Base-by-base conservation (phyloP, 2,888 invertebrate species). In the Plagiodera versicolora region DNA sequence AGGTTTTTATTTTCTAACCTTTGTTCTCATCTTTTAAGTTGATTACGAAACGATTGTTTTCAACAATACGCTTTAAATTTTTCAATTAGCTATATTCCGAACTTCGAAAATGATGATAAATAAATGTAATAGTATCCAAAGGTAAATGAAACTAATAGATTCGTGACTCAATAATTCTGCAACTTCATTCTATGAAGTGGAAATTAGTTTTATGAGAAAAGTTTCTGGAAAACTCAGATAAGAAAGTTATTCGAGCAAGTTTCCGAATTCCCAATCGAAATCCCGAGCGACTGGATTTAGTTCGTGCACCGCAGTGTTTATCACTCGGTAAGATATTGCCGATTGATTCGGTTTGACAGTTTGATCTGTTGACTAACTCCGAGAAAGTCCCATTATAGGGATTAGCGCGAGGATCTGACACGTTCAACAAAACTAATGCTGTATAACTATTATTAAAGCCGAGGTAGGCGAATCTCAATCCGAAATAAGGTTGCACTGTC, bases 201-300 rank as follows among this genome's bases (percentile, higher is more conserved):
- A 39, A 39, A 39, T 39, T 39, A 39, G 39, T 39, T 39, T 39
- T 39, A 39, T 39, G 39, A 39, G 39, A 39, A 39, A 39, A 39
- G 39, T 39, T 39, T n/a, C 39, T 39, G 39, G 39, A 39, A 39
- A 39, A 39, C 39, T 39, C 39, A 39, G 39, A 39, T 39, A 39
- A 39, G 39, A 39, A 39, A 39, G 39, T 39, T 39, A 39, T 39
- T 39, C 39, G 39, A 39, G 39, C 39, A 14, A 39, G 39, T 39
- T n/a, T n/a, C n/a, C n/a, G n/a, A n/a, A n/a, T n/a, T n/a, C 39
- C 39, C 39, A 39, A 39, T 39, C 39, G 39, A 39, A 39, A 39
- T 39, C 39, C 39, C 39, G 14, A 39, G 39, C 14, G 39, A 39
- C 39, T 39, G 39, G 39, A 39, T 39, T 39, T 39, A 39, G 39